Evolutionary conservation across 1,140 invertebrate genomes (phyloP).

Genomic region (Acyrthosiphon pisum): DNA sequence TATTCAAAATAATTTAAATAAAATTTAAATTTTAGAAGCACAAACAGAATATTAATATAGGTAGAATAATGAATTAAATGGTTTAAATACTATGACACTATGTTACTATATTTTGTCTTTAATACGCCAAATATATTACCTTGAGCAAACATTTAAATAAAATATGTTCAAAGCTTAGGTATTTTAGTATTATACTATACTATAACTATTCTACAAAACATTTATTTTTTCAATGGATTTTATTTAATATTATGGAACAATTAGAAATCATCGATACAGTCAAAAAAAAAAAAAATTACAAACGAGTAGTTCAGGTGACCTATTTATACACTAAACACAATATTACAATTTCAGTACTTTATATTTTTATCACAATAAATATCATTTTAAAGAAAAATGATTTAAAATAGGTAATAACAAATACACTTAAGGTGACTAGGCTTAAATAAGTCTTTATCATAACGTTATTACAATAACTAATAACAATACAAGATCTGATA

Average conservation of each 20-base stretch:
- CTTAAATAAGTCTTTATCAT: conserved; percentile 50
- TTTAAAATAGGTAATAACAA: conserved; percentile 36
- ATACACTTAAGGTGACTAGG: conserved; percentile 54
- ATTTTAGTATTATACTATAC: not conserved
- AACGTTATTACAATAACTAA: conserved; percentile 56
- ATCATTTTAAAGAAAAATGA: not conserved
- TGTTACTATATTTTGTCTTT: not conserved
- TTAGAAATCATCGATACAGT: conserved; percentile 9
- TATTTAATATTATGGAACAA: conserved; percentile 18
- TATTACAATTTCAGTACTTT: conserved; percentile 19
- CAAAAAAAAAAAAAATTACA: conserved; percentile 1
- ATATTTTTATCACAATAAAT: conserved; percentile 53
- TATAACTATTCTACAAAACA: not conserved
- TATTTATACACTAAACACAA: not conserved
- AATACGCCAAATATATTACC: not conserved
- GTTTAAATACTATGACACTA: not conserved
- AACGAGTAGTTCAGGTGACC: not conserved
- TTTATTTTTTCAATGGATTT: not conserved
- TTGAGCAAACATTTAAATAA: not conserved
- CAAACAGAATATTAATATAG: not conserved
- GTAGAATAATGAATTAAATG: not conserved
- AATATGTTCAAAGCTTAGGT: not conserved
- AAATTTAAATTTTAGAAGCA: not conserved
- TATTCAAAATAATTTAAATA: not conserved
- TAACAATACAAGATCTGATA: conserved; percentile 47